Evolutionary conservation across 2,113 vertebrate genomes (phyloP).

Genomic region (Meleagris gallopavo): DNA sequence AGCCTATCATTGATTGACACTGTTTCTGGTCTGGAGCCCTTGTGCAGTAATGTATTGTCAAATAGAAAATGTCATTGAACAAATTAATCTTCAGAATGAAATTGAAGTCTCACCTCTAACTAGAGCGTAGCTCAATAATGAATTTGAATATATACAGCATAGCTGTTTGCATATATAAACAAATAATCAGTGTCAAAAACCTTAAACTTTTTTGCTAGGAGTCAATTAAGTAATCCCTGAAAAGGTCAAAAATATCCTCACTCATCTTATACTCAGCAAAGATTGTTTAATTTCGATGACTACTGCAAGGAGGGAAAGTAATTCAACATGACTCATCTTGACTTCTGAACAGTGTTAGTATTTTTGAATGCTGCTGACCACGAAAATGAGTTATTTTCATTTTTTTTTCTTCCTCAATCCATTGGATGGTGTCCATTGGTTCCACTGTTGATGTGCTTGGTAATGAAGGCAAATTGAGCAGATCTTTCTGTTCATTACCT

Average conservation of each 20-base stretch:
- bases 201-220: not conserved
- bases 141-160: not conserved
- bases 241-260: not conserved
- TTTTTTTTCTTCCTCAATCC: not conserved
- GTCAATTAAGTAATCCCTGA: not conserved
- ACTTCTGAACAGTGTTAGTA: not conserved
- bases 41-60: not conserved
- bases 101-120: not conserved
- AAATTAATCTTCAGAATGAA: not conserved
- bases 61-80: not conserved
- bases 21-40: not conserved
- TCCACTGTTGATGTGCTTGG: slow-evolving; percentile 15
- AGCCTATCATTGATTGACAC: not conserved
- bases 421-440: not conserved
- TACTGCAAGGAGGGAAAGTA: not conserved
- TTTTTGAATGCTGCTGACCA: not conserved
- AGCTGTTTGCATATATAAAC: not conserved
- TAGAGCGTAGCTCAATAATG: not conserved
- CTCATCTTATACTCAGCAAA: not conserved
- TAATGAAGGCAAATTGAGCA: slow-evolving; percentile 66
- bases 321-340: not conserved
- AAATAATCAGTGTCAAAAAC: not conserved
- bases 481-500: slow-evolving; percentile 36
- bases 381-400: not conserved
- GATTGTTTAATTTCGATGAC: not conserved